Evolutionary conservation across 2,888 invertebrate genomes (phyloP), one percentile per base, ranked within the genome.

Genomic region (Lathronympha strigana): DNA sequence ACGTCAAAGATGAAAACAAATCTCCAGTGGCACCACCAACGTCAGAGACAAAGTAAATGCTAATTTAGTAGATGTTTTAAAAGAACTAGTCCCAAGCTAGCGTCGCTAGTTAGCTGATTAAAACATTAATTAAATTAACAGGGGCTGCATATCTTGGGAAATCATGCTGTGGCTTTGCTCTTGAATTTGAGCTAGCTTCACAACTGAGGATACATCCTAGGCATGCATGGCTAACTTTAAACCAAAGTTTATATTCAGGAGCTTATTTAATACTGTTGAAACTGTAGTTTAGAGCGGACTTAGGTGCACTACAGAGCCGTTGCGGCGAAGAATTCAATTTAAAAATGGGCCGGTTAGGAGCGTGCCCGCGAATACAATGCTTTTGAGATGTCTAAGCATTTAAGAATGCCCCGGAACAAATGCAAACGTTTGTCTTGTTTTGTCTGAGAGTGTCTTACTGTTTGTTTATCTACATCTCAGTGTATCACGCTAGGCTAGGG

Each of bases 71-170:
- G 70, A 68, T 72, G 73, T 73, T 69, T 71, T 67, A 76, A 76
- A 75, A 74, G 68, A 69, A 66, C 31, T 28, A 58, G 58, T 36
- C 43, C 70, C 69, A 51, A 64, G 75, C 71, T 75, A 76, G 69
- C 72, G 69, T 67, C 63, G 72, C 79, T 82, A 83, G 83, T 87
- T 87, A 83, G 80, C 80, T 86, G 81, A 86, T 88, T 87, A 84
- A 87, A 82, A 80, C 81, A 79, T 86, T 88, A 87, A 90, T 85
- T 88, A 77, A 87, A 89, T 88, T 84, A 87, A 80, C 68, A 71
- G 63, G 70, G 68, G 6, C 67, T 71, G 69, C 77, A 81, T 82
- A 83, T 84, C 88, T 86, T 84, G 86, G 86, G 84, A 84, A 87
- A 88, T 88, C 87, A 81, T 71, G 72, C 66, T 72, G 74, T 71